A percentile compares a stretch with the other conserved stretches of the same genome.
Evolutionary conservation across 2,113 vertebrate genomes (phyloP).

Genomic region (Poeciliopsis occidentalis): DNA sequence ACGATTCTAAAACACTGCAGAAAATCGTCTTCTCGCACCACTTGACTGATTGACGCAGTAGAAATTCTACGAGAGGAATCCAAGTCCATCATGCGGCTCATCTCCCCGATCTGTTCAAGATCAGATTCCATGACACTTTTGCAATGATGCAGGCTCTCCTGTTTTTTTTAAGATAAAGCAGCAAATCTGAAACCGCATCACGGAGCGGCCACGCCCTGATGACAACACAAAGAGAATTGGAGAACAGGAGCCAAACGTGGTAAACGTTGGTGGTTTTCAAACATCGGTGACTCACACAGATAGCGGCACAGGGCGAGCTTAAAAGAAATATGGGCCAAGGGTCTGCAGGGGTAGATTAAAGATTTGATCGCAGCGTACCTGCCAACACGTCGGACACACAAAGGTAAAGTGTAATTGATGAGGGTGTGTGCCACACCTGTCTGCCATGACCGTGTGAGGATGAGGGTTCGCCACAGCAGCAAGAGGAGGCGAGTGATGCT

Average conservation of each 20-base stretch:
- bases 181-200: constrained; percentile 25
- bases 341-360: not conserved
- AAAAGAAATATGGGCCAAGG: constrained; percentile 2
- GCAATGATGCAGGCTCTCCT: not conserved
- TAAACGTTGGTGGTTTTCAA: not conserved
- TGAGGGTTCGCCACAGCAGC: not conserved
- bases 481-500: not conserved
- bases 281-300: constrained; percentile 15
- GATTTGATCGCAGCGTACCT: not conserved
- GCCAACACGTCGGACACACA: not conserved
- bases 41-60: too few species aligned
- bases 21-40: too few species aligned
- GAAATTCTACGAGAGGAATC: too few species aligned
- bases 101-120: not conserved
- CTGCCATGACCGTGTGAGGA: not conserved
- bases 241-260: constrained; percentile 18
- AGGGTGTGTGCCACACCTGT: constrained; percentile 19
- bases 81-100: too few species aligned
- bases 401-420: not conserved
- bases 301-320: not conserved
- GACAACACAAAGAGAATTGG: not conserved
- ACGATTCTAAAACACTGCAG: too few species aligned
- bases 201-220: not conserved
- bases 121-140: not conserved
- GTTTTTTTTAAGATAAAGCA: not conserved